Percentiles rank a stretch among this genome's conserved stretches.
Conservation (phyloP, 2,113 vertebrate genomes). For the Benitochromis conjunctus region DNA sequence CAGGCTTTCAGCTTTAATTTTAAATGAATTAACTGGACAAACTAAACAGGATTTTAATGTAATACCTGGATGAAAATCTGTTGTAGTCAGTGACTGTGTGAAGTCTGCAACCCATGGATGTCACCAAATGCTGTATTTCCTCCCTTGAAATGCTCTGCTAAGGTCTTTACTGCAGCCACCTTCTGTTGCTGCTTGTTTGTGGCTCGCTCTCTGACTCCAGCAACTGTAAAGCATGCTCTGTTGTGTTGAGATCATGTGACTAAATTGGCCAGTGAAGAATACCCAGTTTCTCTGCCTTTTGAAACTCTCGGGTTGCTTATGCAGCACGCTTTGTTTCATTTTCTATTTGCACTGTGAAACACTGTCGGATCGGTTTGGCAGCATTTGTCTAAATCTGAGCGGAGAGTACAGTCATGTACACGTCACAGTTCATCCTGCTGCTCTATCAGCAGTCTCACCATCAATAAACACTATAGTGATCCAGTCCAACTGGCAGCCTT, state of each 20-base stretch:
- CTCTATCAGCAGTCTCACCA: neutral
- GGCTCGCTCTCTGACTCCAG: neutral
- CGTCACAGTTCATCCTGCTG: neutral
- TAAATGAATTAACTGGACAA: neutral
- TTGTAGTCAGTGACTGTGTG: neutral
- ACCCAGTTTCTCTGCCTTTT: neutral
- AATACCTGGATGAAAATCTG: neutral
- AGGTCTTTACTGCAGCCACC: neutral
- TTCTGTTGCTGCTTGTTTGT: neutral
- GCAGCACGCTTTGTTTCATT: neutral
- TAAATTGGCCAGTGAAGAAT: neutral
- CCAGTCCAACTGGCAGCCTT: neutral
- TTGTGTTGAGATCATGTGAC: neutral
- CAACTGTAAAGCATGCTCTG: neutral
- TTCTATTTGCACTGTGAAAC: neutral
- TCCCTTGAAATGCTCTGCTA: neutral
- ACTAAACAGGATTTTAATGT: neutral
- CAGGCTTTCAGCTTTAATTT: neutral
- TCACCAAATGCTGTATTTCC: neutral
- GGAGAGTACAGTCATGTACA: neutral
- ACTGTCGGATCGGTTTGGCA: neutral
- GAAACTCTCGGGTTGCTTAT: neutral
- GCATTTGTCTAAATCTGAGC: neutral
- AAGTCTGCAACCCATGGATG: neutral
- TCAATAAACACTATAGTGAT: neutral